Conservation (phyloP, 2,888 invertebrate genomes). For the Theretra japonica region DNA sequence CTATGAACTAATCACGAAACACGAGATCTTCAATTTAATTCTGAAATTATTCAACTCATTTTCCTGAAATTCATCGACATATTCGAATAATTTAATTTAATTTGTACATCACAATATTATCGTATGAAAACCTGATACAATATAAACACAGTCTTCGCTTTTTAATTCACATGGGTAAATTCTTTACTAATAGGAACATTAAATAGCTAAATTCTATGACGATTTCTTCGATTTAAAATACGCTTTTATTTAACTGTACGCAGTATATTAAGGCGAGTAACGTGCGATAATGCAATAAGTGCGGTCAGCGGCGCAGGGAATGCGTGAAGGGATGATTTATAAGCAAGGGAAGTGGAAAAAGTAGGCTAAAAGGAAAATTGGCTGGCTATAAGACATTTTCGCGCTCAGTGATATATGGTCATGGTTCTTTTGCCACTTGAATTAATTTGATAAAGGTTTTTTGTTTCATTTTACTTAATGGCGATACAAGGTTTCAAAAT, state of each 20-base stretch:
- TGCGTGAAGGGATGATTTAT: conserved; percentile 21
- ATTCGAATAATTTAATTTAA: too few species aligned
- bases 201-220: not conserved
- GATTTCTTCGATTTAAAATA: not conserved
- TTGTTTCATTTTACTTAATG: not conserved
- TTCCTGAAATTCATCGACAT: too few species aligned
- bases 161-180: too few species aligned
- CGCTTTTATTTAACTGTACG: too few species aligned
- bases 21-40: too few species aligned
- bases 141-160: too few species aligned
- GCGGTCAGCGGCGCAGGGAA: conserved; percentile 13
- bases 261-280: not conserved
- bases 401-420: conserved; percentile 3
- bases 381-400: conserved; percentile 14
- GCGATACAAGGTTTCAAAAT: too few species aligned
- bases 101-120: too few species aligned
- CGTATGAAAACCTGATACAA: too few species aligned
- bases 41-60: too few species aligned
- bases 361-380: conserved; percentile 20
- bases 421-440: not conserved
- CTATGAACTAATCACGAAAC: too few species aligned
- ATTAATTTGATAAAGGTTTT: conserved; percentile 4
- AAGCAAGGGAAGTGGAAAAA: conserved; percentile 24
- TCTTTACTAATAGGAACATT: too few species aligned
- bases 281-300: conserved; percentile 16